Percentiles rank a stretch among this genome's conserved stretches.
phyloP scores from a whole-genome alignment of 64 coral and sea anemone genomes.

The Acropora yongei region DNA sequence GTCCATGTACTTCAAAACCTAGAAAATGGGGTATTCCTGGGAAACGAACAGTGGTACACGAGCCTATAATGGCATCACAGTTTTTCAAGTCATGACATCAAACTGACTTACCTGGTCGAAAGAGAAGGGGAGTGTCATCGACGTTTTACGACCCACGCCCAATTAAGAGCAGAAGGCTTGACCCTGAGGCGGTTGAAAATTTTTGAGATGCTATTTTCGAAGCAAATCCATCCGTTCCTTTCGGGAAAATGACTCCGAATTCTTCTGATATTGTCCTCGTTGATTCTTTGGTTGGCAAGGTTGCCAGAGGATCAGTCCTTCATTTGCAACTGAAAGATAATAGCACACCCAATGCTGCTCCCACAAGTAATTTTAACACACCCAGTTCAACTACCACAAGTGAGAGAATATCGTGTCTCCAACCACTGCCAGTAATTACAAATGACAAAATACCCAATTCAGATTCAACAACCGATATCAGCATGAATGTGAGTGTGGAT shows the following conservation, averaged over 20 bases:
- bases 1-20: slow-evolving; percentile 71
- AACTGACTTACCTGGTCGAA: slow-evolving; percentile 65
- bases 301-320: slow-evolving; percentile 75
- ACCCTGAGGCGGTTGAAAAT: slow-evolving; percentile 43
- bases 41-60: slow-evolving; percentile 61
- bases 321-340: slow-evolving; percentile 79
- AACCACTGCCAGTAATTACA: slow-evolving; percentile 6
- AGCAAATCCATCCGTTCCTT: slow-evolving; percentile 66
- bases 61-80: slow-evolving; percentile 56
- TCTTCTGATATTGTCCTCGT: slow-evolving; percentile 11
- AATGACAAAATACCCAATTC: not conserved
- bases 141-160: slow-evolving; percentile 73
- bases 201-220: slow-evolving; percentile 48
- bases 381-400: not conserved
- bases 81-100: slow-evolving; percentile 72
- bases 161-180: slow-evolving; percentile 57
- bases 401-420: too few species aligned
- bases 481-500: not conserved
- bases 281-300: slow-evolving; percentile 63
- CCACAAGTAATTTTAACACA: slow-evolving; percentile 7
- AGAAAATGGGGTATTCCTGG: slow-evolving; percentile 78
- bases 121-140: slow-evolving; percentile 56
- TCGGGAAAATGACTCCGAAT: slow-evolving; percentile 74
- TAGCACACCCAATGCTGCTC: slow-evolving; percentile 2
- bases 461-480: not conserved